Base-by-base conservation (phyloP, 2,797 vertebrate species). In the Nyctibius grandis region DNA sequence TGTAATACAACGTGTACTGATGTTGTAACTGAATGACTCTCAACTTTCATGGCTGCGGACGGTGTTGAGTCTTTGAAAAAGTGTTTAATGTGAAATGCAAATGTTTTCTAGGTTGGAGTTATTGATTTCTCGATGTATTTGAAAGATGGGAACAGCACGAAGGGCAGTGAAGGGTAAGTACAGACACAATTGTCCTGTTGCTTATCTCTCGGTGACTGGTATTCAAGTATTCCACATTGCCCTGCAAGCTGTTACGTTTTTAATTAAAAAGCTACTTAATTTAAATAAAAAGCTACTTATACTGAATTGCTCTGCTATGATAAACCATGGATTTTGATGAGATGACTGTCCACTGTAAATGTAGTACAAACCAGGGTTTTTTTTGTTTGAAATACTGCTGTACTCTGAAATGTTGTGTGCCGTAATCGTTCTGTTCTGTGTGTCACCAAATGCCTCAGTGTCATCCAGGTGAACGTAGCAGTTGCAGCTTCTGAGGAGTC, bases 41-140 rank as follows among this genome's bases (percentile, higher is more conserved):
- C 2, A 63, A 9, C 20, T 68, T 83, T 5, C 10, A 33, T 47
- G 8, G 11, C 45, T 80, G 13, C 1, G 7, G 75, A 4, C 40
- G 21, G 17, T 23, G 11, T 34, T 65, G 64, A 64, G 25, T 42
- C 17, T 86, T 61, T 29, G 25, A 48, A 85, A 40, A 74, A 53
- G 17, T 6, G 8, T 36, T 38, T 33, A 9, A 42, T 15, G 56
- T 72, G 75, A 76, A 96, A 83, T 56, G 44, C 25, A 60, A 65
- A 33, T 82, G 93, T 96, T 40, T 76, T 86, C n/a, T 97, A 99
- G 99, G 99, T 99, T 15, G 99, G 99, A 38, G 99, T 99, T 88
- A 99, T 99, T 45, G 99, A 99, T 98, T 99, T 99, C 97, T 99
- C 99, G 9, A 99, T 99, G 99, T 99, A 99, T 96, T 98, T 99